These are phyloP conservation scores for Meloidogyne floridensis DNA, from an alignment of 1,140 invertebrate genomes.

Conservation along the genomic window DNA sequence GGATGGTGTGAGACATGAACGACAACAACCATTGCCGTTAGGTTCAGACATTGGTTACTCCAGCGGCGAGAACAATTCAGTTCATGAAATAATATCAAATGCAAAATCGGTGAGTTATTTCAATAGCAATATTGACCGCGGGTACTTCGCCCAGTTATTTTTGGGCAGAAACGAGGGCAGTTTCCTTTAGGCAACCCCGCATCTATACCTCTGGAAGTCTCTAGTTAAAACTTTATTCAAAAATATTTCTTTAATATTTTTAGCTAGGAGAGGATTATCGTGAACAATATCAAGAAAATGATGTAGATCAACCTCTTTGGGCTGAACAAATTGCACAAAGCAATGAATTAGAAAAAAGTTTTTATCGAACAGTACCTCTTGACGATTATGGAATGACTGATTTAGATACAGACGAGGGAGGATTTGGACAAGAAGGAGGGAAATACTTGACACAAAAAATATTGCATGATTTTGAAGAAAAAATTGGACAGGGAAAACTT, in stretches of 20 bases:
- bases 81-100: constrained; percentile 31
- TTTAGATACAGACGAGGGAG: constrained; percentile 30
- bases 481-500: background rate
- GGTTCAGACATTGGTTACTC: constrained; percentile 43
- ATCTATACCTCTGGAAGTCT: no score
- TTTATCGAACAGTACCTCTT: constrained; percentile 39
- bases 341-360: constrained; percentile 36
- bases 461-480: constrained; percentile 19
- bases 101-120: constrained; percentile 6
- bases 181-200: no score
- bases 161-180: no score
- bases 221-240: background rate
- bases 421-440: background rate
- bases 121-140: no score
- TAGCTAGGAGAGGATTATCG: background rate
- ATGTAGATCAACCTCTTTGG: background rate
- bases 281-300: background rate
- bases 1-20: constrained; percentile 18
- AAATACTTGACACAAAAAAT: constrained; percentile 23
- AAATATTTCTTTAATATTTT: background rate
- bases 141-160: no score
- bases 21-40: constrained; percentile 9
- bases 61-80: constrained; percentile 41
- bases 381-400: constrained; percentile 35
- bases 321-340: background rate